Evolutionary conservation across 2,797 vertebrate species (phyloP).

Genomic region (Borostomias antarcticus): DNA sequence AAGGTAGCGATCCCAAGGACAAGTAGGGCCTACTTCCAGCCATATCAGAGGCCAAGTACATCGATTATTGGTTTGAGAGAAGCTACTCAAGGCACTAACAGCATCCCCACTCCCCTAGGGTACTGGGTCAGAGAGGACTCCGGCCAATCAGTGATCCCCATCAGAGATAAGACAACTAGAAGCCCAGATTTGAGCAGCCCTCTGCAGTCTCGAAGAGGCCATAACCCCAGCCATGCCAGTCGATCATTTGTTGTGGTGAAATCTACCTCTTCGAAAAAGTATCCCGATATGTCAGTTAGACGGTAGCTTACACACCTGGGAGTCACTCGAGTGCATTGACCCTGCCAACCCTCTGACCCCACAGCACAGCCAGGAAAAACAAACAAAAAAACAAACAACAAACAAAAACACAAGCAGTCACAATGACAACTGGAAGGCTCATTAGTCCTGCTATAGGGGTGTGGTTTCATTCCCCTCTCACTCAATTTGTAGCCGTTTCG

Average conservation of each 20-base stretch:
- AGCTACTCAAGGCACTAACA: too few species aligned
- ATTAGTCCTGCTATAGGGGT: conserved; percentile 53
- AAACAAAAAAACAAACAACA: too few species aligned
- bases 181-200: too few species aligned
- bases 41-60: neutral
- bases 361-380: conserved; percentile 23
- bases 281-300: conserved; percentile 37
- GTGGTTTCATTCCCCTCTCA: conserved; percentile 32
- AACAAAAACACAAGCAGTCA: conserved; percentile 27
- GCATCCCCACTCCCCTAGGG: too few species aligned
- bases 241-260: neutral
- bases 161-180: too few species aligned
- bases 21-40: neutral
- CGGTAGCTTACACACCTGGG: conserved; percentile 35
- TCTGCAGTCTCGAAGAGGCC: too few species aligned
- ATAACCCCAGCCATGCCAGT: neutral
- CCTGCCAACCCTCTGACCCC: conserved; percentile 18
- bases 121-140: too few species aligned
- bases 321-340: conserved; percentile 22
- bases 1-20: too few species aligned
- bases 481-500: conserved; percentile 41
- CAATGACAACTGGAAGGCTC: conserved; percentile 45
- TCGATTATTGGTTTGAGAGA: too few species aligned
- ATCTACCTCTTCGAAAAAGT: neutral
- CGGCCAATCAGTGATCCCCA: too few species aligned